phyloP scores from a whole-genome alignment of 1,140 invertebrate genomes.

The Bombus polaris region DNA sequence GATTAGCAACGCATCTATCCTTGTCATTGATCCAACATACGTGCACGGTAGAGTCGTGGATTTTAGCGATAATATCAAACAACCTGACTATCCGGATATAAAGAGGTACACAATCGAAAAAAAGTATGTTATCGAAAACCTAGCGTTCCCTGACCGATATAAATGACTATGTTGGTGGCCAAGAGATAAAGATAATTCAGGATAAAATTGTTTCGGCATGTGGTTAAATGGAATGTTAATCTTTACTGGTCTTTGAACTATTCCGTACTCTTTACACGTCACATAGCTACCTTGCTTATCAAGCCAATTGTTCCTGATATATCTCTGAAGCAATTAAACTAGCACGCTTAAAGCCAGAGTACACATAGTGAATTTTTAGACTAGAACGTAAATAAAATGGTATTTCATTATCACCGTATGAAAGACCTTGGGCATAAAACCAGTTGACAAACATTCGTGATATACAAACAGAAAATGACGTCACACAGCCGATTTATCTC shows the following conservation, averaged over 20 bases:
- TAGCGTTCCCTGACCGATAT: not conserved
- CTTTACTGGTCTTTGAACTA: not conserved
- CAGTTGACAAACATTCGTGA: not conserved
- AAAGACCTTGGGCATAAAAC: slow-evolving; percentile 7
- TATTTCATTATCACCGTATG: slow-evolving; percentile 2
- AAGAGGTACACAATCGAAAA: not conserved
- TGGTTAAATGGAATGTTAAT: not conserved
- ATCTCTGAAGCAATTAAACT: no score
- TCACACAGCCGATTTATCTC: slow-evolving; percentile 1
- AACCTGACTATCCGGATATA: not conserved
- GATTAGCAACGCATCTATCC: slow-evolving; percentile 48
- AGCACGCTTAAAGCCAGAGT: no score
- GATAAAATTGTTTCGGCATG: not conserved
- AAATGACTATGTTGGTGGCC: not conserved
- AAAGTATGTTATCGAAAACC: not conserved
- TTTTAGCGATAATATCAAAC: not conserved
- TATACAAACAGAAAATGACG: not conserved
- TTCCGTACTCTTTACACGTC: not conserved
- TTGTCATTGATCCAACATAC: slow-evolving; percentile 54
- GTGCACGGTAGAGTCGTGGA: not conserved
- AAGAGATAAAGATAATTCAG: slow-evolving; percentile 6
- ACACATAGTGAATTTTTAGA: not conserved
- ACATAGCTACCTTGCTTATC: no score
- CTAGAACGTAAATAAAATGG: not conserved
- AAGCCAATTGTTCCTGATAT: not conserved